Conservation (phyloP, 2,113 vertebrate species). For the Erythrocercus mccallii region DNA sequence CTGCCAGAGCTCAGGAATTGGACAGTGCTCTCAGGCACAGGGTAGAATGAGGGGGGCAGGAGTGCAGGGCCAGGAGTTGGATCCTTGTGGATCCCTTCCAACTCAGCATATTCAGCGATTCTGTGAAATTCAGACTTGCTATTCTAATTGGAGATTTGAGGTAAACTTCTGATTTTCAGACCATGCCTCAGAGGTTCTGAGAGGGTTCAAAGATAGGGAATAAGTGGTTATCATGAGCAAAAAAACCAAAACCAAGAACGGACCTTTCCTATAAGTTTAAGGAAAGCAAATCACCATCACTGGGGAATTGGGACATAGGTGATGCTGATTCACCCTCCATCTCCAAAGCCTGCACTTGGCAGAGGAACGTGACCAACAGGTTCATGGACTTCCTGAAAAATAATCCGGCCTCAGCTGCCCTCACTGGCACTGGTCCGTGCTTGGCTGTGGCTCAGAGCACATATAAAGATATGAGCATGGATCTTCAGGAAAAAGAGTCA, state of each 20-base stretch:
- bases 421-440: accelerated
- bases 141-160: background rate
- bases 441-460: background rate
- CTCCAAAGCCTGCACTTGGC: background rate
- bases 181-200: background rate
- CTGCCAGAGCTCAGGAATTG: background rate
- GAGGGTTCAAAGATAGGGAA: background rate
- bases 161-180: background rate
- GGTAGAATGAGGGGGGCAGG: background rate
- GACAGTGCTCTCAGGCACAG: background rate
- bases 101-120: background rate
- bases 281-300: background rate
- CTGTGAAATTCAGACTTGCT: accelerated
- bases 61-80: background rate
- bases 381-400: background rate
- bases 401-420: background rate
- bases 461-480: accelerated
- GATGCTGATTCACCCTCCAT: background rate
- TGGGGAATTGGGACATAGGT: background rate
- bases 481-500: background rate
- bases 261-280: background rate
- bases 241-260: accelerated
- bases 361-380: background rate
- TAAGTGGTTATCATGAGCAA: background rate
- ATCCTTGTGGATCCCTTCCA: background rate